phyloP scores from a whole-genome alignment of 2,888 invertebrate genomes.

The Nematopogon swammerdamellus region DNA sequence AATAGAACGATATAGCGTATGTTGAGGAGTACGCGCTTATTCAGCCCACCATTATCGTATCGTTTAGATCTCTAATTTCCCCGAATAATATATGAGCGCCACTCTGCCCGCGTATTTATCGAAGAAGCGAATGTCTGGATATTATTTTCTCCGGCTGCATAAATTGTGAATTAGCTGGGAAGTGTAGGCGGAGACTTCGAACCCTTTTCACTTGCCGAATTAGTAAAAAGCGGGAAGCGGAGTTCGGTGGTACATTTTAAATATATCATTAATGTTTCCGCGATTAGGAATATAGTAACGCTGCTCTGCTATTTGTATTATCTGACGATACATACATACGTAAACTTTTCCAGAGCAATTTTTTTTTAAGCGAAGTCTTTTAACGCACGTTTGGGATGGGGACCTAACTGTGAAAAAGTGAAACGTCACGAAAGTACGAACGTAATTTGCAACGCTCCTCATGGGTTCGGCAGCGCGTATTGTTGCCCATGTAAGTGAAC shows the following conservation, averaged over 20 bases:
- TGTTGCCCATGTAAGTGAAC: too few relatives aligned
- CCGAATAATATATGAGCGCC: background rate
- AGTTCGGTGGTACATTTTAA: slow-evolving; percentile 13
- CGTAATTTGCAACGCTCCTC: too few relatives aligned
- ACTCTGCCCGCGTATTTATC: background rate
- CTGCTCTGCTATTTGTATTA: too few relatives aligned
- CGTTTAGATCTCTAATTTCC: background rate
- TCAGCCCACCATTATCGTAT: background rate
- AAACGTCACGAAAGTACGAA: too few relatives aligned
- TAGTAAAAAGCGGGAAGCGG: slow-evolving; percentile 58
- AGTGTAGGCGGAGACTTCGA: slow-evolving; percentile 45
- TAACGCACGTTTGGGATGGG: too few relatives aligned
- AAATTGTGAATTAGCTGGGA: slow-evolving; percentile 58
- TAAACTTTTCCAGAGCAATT: too few relatives aligned
- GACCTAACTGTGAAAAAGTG: too few relatives aligned
- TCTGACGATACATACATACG: too few relatives aligned
- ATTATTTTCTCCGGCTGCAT: slow-evolving; percentile 20
- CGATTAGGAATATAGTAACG: background rate
- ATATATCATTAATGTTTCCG: background rate
- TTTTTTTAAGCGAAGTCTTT: too few relatives aligned
- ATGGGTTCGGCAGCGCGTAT: too few relatives aligned
- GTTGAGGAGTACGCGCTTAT: too few relatives aligned
- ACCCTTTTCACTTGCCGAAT: slow-evolving; percentile 59
- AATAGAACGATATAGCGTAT: too few relatives aligned
- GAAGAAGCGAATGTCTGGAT: background rate